A percentile compares a stretch with the other conserved stretches of the same genome.
These are phyloP conservation scores for Ctenoplectra terminalis DNA, from an alignment of 1,140 invertebrate genomes.

Conservation along the genomic window DNA sequence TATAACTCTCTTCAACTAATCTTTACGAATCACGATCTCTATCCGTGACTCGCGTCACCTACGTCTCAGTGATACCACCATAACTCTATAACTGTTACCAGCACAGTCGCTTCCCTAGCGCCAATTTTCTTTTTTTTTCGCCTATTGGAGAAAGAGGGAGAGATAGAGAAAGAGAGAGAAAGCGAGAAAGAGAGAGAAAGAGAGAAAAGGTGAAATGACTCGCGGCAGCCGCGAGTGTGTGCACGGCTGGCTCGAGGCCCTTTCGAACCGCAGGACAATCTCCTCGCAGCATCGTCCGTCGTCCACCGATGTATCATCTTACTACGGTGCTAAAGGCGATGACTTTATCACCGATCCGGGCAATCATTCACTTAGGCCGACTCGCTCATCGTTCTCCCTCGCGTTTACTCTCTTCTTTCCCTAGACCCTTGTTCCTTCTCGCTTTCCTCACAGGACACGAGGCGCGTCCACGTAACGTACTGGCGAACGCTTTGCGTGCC, in stretches of 20 bases:
- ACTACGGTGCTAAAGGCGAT: constrained; percentile 81
- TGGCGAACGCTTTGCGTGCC: constrained; percentile 50
- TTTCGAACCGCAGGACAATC: constrained; percentile 72
- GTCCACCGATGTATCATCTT: constrained; percentile 83
- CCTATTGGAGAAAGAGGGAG: not conserved
- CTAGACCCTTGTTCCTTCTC: not conserved
- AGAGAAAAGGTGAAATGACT: not conserved
- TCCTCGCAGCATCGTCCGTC: constrained; percentile 79
- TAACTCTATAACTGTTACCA: too few species aligned
- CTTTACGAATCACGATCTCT: too few species aligned
- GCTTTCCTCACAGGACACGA: constrained; percentile 7
- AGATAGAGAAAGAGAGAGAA: too few species aligned
- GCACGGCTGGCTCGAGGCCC: constrained; percentile 28
- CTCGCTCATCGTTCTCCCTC: constrained; percentile 42
- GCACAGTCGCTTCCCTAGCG: not conserved
- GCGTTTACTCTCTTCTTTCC: constrained; percentile 15
- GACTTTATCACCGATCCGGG: constrained; percentile 83
- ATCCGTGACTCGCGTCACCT: too few species aligned
- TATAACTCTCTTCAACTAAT: too few species aligned
- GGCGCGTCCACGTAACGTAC: constrained; percentile 51
- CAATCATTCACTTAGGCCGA: constrained; percentile 80
- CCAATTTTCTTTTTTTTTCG: not conserved
- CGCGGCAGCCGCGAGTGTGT: constrained; percentile 23
- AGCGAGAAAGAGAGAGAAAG: too few species aligned
- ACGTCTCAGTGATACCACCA: too few species aligned